Evolutionary conservation across 1,140 invertebrate genomes (phyloP).

Genomic region (Thaumetopoea pityocampa): DNA sequence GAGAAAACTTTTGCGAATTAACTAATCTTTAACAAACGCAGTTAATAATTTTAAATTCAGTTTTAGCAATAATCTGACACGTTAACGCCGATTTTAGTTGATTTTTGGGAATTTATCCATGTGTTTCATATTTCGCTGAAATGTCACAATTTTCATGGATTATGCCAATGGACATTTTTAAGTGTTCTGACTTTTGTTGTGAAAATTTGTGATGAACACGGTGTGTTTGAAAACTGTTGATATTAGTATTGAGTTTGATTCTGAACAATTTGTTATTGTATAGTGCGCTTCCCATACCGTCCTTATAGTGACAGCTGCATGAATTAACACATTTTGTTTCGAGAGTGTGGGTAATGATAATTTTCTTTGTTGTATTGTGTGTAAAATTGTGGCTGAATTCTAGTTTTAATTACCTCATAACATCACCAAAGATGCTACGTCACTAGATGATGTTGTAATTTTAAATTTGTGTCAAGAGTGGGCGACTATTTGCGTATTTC

Average conservation of each 20-base stretch:
- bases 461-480: background rate
- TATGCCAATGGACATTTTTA: conserved; percentile 56
- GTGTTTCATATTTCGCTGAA: conserved; percentile 49
- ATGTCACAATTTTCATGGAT: conserved; percentile 66
- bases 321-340: conserved; percentile 53
- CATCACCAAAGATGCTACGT: too few relatives aligned
- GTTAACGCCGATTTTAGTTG: too few relatives aligned
- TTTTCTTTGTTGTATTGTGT: conserved; percentile 51
- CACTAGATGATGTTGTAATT: too few relatives aligned
- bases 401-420: too few relatives aligned
- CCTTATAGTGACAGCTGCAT: conserved; percentile 36
- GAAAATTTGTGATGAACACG: conserved; percentile 40
- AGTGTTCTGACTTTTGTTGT: too few relatives aligned
- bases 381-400: conserved; percentile 31
- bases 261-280: background rate
- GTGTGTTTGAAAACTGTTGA: conserved; percentile 39
- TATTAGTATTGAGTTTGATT: conserved; percentile 22
- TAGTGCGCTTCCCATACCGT: conserved; percentile 3
- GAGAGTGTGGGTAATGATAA: conserved; percentile 44
- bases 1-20: too few relatives aligned
- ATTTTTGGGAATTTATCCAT: conserved; percentile 16
- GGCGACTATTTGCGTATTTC: conserved; percentile 7
- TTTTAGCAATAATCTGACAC: too few relatives aligned
- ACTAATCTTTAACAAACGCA: too few relatives aligned
- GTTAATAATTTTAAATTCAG: too few relatives aligned